These are phyloP conservation scores for Myotis vivesi DNA, from an alignment of 2,797 vertebrate species.

Conservation along the genomic window DNA sequence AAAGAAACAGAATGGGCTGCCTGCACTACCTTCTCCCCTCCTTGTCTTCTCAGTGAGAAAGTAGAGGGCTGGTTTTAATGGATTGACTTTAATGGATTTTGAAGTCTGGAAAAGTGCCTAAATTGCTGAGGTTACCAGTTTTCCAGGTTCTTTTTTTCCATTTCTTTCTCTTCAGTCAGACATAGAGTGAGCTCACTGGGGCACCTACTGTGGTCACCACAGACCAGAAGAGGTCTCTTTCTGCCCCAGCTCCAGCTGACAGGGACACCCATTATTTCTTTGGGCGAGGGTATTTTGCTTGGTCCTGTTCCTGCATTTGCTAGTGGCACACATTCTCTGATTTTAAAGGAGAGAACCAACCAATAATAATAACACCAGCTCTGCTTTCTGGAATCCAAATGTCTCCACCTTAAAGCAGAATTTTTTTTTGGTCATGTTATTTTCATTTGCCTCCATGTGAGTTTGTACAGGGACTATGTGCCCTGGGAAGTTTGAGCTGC, in stretches of 20 bases:
- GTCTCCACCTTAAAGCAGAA: slow-evolving; percentile 78
- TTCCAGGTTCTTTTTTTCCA: slow-evolving; percentile 71
- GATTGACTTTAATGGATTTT: slow-evolving; percentile 74
- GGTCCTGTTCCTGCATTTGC: slow-evolving; percentile 78
- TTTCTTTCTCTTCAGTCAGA: slow-evolving; percentile 75
- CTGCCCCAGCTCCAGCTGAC: slow-evolving; percentile 66
- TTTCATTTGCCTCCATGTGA: slow-evolving; percentile 57
- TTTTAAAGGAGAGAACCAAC: slow-evolving; percentile 71
- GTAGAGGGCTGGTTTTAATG: slow-evolving; percentile 64
- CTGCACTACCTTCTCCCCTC: not conserved
- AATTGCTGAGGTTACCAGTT: slow-evolving; percentile 79
- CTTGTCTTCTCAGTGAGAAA: slow-evolving; percentile 45
- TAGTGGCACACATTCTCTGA: slow-evolving; percentile 76
- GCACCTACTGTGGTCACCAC: not conserved
- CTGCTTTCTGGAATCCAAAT: slow-evolving; percentile 79
- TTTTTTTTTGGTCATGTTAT: slow-evolving; percentile 80
- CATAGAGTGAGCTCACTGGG: slow-evolving; percentile 22
- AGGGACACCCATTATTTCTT: slow-evolving; percentile 76
- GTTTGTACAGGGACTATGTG: slow-evolving; percentile 17
- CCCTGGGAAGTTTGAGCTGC: slow-evolving; percentile 40
- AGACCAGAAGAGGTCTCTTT: not conserved
- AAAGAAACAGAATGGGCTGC: slow-evolving; percentile 58
- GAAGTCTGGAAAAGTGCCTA: slow-evolving; percentile 72
- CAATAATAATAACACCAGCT: slow-evolving; percentile 51
- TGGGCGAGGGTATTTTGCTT: slow-evolving; percentile 62